Base-by-base conservation (phyloP, 1,140 invertebrate species). In the Drosophila tani region DNA sequence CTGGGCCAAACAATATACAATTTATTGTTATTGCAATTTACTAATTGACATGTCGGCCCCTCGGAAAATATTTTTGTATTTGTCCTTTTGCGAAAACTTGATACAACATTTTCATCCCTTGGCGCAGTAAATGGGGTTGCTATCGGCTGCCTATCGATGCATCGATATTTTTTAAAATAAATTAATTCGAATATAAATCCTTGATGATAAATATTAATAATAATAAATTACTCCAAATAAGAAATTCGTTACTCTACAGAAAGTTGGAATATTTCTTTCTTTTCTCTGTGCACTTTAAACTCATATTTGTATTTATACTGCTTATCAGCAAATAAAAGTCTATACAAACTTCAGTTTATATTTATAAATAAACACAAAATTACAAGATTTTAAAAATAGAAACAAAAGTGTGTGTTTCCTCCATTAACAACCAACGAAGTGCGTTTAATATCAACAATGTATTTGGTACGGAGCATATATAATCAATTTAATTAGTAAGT, bases 51-150 rank as follows among this genome's bases (percentile, higher is more conserved):
- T 70, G 12, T 27, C 67, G 64, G 45, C 40, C 14, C 29, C 38
- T 21, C 40, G 5, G 49, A 70, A 68, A 56, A 68, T 70, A 70
- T 67, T 70, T 55, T 70, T 70, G 29, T 70, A 70, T 68, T 70
- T 56, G 32, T 56, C n/a, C 67, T 46, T 68, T 70, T 17, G 67
- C 67, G 67, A 70, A 70, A 70, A 70, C 63, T 68, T 68, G 14
- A 19, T 45, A 46, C 38, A 40, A n/a, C 49, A 68, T 68, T 70
- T 67, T 68, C 67, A 70, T 70, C 67, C 67, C 67, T 55, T 68
- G 6, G 35, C 40, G 21, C 29, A 38, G 46, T 11, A 19, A 19
- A 24, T 35, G 64, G 67, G 67, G 67, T 70, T 68, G 63, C 29
- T 55, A 19, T 35, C 19, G 38, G 57, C 29, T 70, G 8, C 32